phyloP scores from a whole-genome alignment of 2,888 invertebrate genomes.

The Trichogramma dendrolimi region DNA sequence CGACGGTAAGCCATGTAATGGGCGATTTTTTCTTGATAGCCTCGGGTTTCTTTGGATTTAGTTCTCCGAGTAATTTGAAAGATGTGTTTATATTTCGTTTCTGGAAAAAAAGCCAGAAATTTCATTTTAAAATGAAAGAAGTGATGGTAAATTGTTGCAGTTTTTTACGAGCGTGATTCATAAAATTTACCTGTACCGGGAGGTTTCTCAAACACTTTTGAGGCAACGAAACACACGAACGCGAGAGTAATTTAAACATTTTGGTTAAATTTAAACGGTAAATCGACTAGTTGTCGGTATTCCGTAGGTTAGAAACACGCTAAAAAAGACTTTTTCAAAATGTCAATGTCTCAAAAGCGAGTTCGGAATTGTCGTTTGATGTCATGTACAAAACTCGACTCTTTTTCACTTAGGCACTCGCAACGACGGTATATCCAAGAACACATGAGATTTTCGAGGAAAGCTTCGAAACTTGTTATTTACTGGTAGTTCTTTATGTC shows the following conservation, averaged over 20 bases:
- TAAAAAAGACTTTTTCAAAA: neutral
- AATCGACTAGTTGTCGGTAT: too few relatives aligned
- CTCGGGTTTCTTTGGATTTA: neutral
- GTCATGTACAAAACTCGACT: too few relatives aligned
- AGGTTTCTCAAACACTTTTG: slow-evolving; percentile 3
- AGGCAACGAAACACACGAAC: slow-evolving; percentile 13
- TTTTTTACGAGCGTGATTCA: too few relatives aligned
- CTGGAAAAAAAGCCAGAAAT: slow-evolving; percentile 8
- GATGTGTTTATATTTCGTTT: slow-evolving; percentile 19
- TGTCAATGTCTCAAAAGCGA: too few relatives aligned
- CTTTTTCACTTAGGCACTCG: too few relatives aligned
- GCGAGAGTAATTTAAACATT: slow-evolving; percentile 18
- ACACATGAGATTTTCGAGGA: too few relatives aligned
- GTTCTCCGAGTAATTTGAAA: too few relatives aligned
- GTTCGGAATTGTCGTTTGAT: too few relatives aligned
- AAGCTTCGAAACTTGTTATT: too few relatives aligned
- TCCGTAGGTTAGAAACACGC: too few relatives aligned
- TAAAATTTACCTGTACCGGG: slow-evolving; percentile 3
- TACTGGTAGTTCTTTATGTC: too few relatives aligned
- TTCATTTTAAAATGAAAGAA: neutral
- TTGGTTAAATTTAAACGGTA: neutral
- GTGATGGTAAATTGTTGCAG: neutral
- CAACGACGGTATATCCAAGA: too few relatives aligned
- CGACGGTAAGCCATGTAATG: slow-evolving; percentile 78
- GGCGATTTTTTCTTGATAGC: slow-evolving; percentile 56